Base-by-base conservation (phyloP, 2,113 vertebrate species). In the Cettia cetti region DNA sequence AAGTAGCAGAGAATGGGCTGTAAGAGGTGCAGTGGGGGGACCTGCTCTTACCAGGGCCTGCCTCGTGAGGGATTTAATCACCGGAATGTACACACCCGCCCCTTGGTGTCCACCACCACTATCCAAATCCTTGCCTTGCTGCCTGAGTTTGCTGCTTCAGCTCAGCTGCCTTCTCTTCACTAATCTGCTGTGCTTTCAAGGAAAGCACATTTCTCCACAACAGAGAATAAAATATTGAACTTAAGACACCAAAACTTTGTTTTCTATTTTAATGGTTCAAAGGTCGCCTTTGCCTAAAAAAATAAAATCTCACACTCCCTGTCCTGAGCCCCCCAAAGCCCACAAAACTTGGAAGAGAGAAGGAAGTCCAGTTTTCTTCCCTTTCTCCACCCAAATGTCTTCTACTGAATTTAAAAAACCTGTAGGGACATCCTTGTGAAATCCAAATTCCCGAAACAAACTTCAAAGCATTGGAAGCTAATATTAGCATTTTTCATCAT, bases 401-500 rank as follows among this genome's bases (percentile, higher is more conserved):
- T 81, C 84, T 96, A 52, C 74, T 63, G 88, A 71, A 90, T 97
- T 53, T 50, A 92, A 97, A 92, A 97, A 89, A 95, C 37, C 89
- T 93, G 45, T 85, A 94, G 81, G 80, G 52, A 57, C 50, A 60
- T 79, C 82, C 70, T 88, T 71, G 80, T 18, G 23, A 97, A 96
- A 94, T 80, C 89, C 78, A 82, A 93, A 95, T 76, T 95, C 92
- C 86, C 27, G 2, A 10, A 92, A 92, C 13, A 5, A 92, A 94
- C 70, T 92, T 96, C 94, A 95, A 97, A 88, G 92, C 94, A 86
- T 39, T 96, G 93, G 96, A 69, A 97, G 91, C 72, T 80, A 90
- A 88, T 89, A 96, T 91, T 95, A 94, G 53, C 92, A 82, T 83
- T 97, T 96, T 97, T 93, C 74, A 90, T 79, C 95, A 82, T 1